Base-by-base conservation (phyloP, 1,140 invertebrate species). In the Dendroctonus ponderosae region DNA sequence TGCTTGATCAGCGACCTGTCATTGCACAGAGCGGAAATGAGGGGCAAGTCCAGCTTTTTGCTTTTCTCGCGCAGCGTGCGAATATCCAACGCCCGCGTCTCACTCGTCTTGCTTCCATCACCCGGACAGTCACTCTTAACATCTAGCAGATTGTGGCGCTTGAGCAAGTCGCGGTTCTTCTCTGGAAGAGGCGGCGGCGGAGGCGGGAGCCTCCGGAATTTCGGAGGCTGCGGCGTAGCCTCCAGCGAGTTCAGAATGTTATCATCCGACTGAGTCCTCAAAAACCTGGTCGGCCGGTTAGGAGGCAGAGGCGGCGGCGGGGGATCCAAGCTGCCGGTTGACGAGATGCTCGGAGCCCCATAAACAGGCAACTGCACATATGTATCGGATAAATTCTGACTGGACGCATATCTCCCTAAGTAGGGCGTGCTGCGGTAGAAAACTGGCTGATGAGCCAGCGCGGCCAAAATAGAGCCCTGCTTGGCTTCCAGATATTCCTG, bases 401-500 rank as follows among this genome's bases (percentile, higher is more conserved):
- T 88, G 5, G 88, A 90, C 5, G 89, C 86, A 74, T 89, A 90
- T 37, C 86, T 84, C 0, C 86, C 84, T 8, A 92, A 80, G 74
- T 89, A 92, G 0, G 91, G 90, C 0, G 90, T 90, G 71, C 89
- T 91, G 49, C 89, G 81, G 72, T 92, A 92, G 62, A 92, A 85
- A n/a, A 90, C 79, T 46, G 86, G 87, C 8, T 83, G 82, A 5
- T 83, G 82, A 5, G 84, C 85, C 79, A 87, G 81, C 6, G 85
- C 85, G 0, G 86, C 85, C 39, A 87, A 69, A 6, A 87, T 72
- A 0, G 85, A 87, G 3, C 89, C 89, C 73, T 91, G 83, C 74
- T 94, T 94, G 6, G 91, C 90, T 72, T 94, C 92, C 70, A 93
- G 84, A 78, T 94, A 94, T 75, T 95, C 92, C 77, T 94, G 91